phyloP scores from a whole-genome alignment of 2,797 vertebrate genomes.

The Heterohyrax brucei region DNA sequence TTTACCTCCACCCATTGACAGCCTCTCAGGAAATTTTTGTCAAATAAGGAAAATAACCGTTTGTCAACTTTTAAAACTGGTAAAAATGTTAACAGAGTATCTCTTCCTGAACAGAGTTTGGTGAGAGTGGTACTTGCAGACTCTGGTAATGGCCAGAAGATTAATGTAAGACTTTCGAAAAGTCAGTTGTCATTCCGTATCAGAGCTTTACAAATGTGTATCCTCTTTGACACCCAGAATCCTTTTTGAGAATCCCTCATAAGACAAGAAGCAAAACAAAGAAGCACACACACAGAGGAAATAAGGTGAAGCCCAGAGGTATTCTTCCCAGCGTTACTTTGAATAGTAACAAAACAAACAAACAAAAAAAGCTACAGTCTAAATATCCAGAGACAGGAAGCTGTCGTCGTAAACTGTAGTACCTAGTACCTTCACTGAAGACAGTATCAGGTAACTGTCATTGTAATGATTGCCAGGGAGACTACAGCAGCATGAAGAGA shows the following conservation, averaged over 20 bases:
- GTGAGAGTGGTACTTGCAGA: slow-evolving; percentile 27
- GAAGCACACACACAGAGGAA: background rate
- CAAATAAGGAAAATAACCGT: background rate
- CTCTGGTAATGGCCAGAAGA: background rate
- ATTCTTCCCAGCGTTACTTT: slow-evolving; percentile 10
- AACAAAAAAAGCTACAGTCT: background rate
- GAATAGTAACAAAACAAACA: background rate
- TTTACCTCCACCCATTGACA: background rate
- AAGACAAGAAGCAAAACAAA: slow-evolving; percentile 20
- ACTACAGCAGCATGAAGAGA: background rate
- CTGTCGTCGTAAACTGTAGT: background rate
- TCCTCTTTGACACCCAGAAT: background rate
- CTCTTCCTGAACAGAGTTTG: background rate
- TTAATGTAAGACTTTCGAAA: slow-evolving; percentile 18
- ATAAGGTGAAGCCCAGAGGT: background rate
- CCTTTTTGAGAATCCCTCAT: slow-evolving; percentile 9
- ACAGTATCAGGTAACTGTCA: background rate
- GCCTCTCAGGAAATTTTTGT: slow-evolving; percentile 43
- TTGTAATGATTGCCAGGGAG: background rate
- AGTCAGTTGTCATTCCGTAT: background rate
- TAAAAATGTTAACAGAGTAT: background rate
- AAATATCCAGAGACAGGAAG: slow-evolving; percentile 19
- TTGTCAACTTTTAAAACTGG: background rate
- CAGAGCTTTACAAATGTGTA: background rate
- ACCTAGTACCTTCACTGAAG: background rate